Percentiles rank a stretch among this genome's conserved stretches.
phyloP scores from a whole-genome alignment of 1,140 invertebrate species.

The Cotesia typhae region DNA sequence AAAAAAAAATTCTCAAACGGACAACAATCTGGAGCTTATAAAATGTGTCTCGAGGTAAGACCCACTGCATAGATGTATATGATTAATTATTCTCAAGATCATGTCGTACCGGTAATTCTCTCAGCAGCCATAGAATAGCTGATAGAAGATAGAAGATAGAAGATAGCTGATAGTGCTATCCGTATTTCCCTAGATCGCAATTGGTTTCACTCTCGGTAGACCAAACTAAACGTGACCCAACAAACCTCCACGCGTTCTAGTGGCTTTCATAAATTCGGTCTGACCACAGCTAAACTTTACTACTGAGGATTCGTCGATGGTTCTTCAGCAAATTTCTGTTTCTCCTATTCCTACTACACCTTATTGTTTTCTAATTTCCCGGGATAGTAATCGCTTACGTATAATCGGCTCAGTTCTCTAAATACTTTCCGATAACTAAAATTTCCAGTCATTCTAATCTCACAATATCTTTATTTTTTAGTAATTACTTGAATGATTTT shows the following conservation, averaged over 20 bases:
- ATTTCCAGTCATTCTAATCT: no score
- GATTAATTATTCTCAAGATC: no score
- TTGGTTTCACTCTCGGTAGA: conserved; percentile 35
- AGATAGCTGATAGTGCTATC: neutral
- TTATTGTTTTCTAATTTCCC: neutral
- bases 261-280: conserved; percentile 29
- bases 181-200: conserved; percentile 22
- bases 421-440: no score
- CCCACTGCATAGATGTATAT: no score
- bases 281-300: conserved; percentile 27
- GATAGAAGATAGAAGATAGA: no score
- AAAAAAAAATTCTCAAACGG: no score
- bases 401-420: no score
- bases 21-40: no score
- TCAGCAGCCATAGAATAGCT: neutral
- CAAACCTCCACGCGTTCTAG: conserved; percentile 21
- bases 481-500: no score
- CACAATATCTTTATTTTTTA: no score
- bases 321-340: neutral
- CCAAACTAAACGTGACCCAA: conserved; percentile 34
- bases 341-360: neutral
- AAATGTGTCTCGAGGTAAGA: no score
- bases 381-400: no score
- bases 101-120: neutral
- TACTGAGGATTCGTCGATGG: conserved; percentile 30